phyloP scores from a whole-genome alignment of 2,797 vertebrate genomes.

The Allobates femoralis region DNA sequence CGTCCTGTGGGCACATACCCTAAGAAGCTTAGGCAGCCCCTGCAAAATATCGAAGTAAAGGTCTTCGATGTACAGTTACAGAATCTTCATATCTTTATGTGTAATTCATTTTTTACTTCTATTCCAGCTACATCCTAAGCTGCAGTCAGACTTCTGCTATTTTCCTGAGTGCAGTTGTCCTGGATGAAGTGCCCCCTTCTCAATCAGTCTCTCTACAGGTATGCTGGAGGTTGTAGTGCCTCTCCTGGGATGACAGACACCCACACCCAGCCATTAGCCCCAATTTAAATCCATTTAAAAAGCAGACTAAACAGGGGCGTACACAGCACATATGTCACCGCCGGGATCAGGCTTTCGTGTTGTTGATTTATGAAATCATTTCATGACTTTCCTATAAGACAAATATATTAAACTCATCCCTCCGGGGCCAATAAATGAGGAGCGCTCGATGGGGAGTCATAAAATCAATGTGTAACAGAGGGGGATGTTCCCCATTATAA shows the following conservation, averaged over 20 bases:
- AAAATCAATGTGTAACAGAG: not conserved
- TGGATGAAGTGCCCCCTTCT: not conserved
- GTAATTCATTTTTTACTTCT: not conserved
- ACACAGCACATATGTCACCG: not conserved
- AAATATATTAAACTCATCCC: not conserved
- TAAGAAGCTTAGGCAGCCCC: too few relatives aligned
- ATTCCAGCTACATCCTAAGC: not conserved
- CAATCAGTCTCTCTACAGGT: not conserved
- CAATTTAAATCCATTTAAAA: constrained; percentile 26
- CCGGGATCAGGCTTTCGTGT: too few relatives aligned
- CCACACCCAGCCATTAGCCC: constrained; percentile 29
- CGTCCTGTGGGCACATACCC: too few relatives aligned
- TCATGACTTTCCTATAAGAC: constrained; percentile 3
- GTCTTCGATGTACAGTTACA: too few relatives aligned
- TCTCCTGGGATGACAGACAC: not conserved
- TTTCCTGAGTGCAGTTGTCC: too few relatives aligned
- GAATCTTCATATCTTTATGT: too few relatives aligned
- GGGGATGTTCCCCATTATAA: not conserved
- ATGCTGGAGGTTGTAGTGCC: not conserved
- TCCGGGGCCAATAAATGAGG: not conserved
- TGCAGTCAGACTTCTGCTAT: not conserved
- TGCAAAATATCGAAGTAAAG: too few relatives aligned
- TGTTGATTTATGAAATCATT: constrained; percentile 12
- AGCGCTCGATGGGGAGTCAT: not conserved
- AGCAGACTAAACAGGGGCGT: constrained; percentile 12